phyloP scores from a whole-genome alignment of 2,888 invertebrate genomes.

The Xestia c-nigrum region DNA sequence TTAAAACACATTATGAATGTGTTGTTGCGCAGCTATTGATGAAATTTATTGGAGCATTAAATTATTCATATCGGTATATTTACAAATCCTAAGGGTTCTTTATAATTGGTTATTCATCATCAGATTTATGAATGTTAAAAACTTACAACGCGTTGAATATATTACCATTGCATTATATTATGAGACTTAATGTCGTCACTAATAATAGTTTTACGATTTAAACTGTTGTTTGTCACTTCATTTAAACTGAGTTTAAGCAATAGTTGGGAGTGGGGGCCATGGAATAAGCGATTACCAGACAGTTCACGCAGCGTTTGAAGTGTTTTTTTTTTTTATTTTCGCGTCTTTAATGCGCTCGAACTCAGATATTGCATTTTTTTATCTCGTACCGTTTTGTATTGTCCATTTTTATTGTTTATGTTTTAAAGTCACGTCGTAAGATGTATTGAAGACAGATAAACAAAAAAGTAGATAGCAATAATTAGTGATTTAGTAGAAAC shows the following conservation, averaged over 20 bases:
- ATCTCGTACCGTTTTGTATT: constrained; percentile 22
- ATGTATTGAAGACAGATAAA: not conserved
- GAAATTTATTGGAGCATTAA: constrained; percentile 39
- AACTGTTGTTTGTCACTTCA: constrained; percentile 44
- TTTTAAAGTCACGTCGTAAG: constrained; percentile 3
- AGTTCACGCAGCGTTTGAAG: not conserved
- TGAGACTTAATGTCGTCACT: constrained; percentile 7
- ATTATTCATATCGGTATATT: constrained; percentile 61
- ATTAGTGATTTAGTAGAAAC: constrained; percentile 39
- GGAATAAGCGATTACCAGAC: constrained; percentile 51
- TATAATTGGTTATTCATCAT: constrained; percentile 52
- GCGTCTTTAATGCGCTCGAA: not conserved
- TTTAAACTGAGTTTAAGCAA: constrained; percentile 40
- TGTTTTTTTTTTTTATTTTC: constrained; percentile 7
- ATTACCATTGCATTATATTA: constrained; percentile 44
- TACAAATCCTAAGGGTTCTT: constrained; percentile 55
- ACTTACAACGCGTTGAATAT: constrained; percentile 40
- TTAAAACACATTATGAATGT: constrained; percentile 59
- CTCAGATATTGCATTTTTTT: constrained; percentile 41
- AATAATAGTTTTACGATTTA: constrained; percentile 33
- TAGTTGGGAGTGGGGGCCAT: constrained; percentile 43
- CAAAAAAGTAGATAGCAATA: constrained; percentile 47
- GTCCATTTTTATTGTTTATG: constrained; percentile 1
- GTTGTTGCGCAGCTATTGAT: constrained; percentile 39
- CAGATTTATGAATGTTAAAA: constrained; percentile 55